These are phyloP conservation scores for Merodon equestris DNA, from an alignment of 2,888 invertebrate genomes.

Conservation along the genomic window DNA sequence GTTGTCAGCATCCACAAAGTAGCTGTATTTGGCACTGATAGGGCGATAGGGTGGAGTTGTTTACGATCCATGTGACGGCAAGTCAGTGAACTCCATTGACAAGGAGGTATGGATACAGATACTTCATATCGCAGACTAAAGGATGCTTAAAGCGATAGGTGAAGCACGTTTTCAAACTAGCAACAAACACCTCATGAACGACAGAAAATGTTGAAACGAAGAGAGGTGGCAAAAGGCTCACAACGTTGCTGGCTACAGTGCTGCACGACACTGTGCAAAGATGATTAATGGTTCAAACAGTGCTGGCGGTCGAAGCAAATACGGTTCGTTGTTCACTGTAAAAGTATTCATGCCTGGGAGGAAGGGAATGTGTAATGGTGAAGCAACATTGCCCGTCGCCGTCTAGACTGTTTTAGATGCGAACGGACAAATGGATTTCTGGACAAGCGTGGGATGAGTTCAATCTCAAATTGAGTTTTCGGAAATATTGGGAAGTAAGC, in stretches of 20 bases:
- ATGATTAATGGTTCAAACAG: constrained; percentile 35
- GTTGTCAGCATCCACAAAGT: too few relatives aligned
- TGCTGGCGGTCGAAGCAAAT: neutral
- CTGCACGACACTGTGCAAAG: constrained; percentile 8
- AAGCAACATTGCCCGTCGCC: constrained; percentile 11
- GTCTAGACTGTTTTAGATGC: constrained; percentile 34
- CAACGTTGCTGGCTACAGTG: neutral
- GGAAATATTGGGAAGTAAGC: too few relatives aligned
- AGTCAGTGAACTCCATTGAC: constrained; percentile 15
- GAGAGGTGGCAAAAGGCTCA: too few relatives aligned
- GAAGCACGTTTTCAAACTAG: constrained; percentile 40
- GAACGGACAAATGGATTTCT: constrained; percentile 5
- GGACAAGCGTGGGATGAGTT: neutral
- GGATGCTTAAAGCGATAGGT: constrained; percentile 19
- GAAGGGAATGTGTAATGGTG: constrained; percentile 9
- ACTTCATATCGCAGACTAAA: constrained; percentile 24
- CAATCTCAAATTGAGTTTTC: neutral
- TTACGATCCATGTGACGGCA: too few relatives aligned
- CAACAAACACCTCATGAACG: too few relatives aligned
- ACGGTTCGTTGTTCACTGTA: neutral
- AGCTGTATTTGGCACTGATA: too few relatives aligned
- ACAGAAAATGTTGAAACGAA: too few relatives aligned
- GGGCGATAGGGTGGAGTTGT: too few relatives aligned
- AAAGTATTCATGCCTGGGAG: neutral
- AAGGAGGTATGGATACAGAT: too few relatives aligned